Conservation (phyloP, 1,140 invertebrate genomes). For the Penaeus japonicus region DNA sequence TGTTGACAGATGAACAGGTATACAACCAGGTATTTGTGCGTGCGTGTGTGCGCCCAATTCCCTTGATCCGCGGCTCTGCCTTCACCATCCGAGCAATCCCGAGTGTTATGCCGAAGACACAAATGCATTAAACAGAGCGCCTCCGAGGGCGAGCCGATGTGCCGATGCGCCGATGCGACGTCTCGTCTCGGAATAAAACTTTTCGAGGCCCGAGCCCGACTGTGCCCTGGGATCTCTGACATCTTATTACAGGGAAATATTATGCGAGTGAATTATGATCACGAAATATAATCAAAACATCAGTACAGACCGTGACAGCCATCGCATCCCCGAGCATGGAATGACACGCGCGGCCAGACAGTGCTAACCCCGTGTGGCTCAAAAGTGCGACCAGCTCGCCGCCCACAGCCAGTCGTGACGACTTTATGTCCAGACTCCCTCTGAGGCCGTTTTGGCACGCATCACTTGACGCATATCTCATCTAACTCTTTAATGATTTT, state of each 20-base stretch:
- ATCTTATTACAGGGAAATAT: background rate
- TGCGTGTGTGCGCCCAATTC: background rate
- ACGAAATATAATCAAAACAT: slow-evolving; percentile 47
- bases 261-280: slow-evolving; percentile 34
- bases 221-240: background rate
- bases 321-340: background rate
- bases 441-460: background rate
- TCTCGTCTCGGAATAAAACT: too few species aligned
- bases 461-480: slow-evolving; percentile 51
- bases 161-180: too few species aligned
- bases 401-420: background rate
- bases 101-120: too few species aligned
- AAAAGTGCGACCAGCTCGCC: background rate
- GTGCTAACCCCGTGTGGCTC: background rate
- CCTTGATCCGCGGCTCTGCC: too few species aligned
- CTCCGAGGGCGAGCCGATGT: too few species aligned
- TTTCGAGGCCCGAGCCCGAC: too few species aligned
- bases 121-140: too few species aligned
- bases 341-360: background rate
- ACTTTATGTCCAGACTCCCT: background rate
- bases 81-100: too few species aligned
- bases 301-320: slow-evolving; percentile 17
- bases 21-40: background rate
- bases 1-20: background rate
- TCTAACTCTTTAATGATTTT: slow-evolving; percentile 53